Evolutionary conservation across 2,888 invertebrate species (phyloP).

Genomic region (Epirrhoe tristata): DNA sequence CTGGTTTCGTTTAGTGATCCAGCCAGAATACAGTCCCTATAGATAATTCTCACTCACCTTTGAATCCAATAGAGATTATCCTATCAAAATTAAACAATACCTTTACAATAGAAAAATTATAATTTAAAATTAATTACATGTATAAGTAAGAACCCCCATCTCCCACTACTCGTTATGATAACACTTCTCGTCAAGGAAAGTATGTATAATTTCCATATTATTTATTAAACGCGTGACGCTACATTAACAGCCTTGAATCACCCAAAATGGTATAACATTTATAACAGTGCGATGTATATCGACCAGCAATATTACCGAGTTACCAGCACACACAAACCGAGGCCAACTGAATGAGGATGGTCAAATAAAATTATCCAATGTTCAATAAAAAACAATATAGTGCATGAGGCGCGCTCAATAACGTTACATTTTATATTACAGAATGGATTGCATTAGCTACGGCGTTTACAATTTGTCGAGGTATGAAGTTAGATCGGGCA

Average conservation of each 20-base stretch:
- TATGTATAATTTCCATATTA: conserved; percentile 43
- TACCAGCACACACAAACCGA: conserved; percentile 44
- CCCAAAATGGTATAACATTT: conserved; percentile 49
- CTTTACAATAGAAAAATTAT: conserved; percentile 83
- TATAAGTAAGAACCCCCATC: conserved; percentile 70
- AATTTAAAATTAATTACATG: conserved; percentile 85
- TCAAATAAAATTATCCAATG: conserved; percentile 56
- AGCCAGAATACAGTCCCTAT: conserved; percentile 24
- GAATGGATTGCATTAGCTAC: conserved; percentile 77
- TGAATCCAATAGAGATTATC: conserved; percentile 24
- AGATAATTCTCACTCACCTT: conserved; percentile 53
- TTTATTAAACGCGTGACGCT: conserved; percentile 45
- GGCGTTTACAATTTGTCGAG: conserved; percentile 98
- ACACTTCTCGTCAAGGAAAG: conserved; percentile 54
- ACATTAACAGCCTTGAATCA: conserved; percentile 60
- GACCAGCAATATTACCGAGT: conserved; percentile 67
- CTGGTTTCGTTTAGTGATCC: neutral
- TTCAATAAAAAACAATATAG: conserved; percentile 55
- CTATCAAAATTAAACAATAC: conserved; percentile 62
- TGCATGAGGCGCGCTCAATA: conserved; percentile 74
- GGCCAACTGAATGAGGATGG: conserved; percentile 59
- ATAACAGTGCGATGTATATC: conserved; percentile 63
- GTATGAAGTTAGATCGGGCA: conserved; percentile 97
- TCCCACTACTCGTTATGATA: conserved; percentile 61
- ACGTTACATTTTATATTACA: conserved; percentile 79